A percentile compares a stretch with the other conserved stretches of the same genome.
Conservation (phyloP, 2,113 vertebrate genomes). For the Crotalus horridus region DNA sequence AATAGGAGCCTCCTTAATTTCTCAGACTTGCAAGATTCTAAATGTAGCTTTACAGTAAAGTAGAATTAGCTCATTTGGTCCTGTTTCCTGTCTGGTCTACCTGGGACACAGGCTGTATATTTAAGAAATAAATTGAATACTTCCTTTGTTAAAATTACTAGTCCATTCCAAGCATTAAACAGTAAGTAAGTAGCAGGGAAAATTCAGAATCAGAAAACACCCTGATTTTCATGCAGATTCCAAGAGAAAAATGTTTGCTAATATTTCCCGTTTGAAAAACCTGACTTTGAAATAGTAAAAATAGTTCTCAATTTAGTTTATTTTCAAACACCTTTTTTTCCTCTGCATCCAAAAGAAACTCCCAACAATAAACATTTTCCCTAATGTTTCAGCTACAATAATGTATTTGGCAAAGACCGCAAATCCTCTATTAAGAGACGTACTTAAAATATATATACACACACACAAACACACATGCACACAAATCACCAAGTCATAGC, state of each 20-base stretch:
- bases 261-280: not conserved
- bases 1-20: not conserved
- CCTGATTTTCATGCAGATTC: not conserved
- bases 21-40: not conserved
- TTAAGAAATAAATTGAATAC: not conserved
- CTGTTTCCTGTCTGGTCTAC: not conserved
- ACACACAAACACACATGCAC: not conserved
- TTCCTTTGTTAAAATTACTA: not conserved
- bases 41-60: not conserved
- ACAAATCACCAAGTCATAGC: not conserved
- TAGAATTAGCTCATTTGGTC: not conserved
- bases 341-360: not conserved
- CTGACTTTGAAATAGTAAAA: not conserved
- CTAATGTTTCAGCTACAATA: not conserved
- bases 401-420: not conserved
- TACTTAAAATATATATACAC: not conserved
- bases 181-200: not conserved
- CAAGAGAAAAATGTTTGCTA: not conserved
- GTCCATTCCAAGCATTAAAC: not conserved
- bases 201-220: not conserved
- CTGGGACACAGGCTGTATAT: not conserved
- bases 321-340: not conserved
- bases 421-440: not conserved
- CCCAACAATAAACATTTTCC: not conserved
- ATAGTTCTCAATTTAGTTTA: not conserved